Evolutionary conservation across 2,888 invertebrate species (phyloP), one percentile per base, ranked within the genome.

Genomic region (Rambutsinella grinnellia): DNA sequence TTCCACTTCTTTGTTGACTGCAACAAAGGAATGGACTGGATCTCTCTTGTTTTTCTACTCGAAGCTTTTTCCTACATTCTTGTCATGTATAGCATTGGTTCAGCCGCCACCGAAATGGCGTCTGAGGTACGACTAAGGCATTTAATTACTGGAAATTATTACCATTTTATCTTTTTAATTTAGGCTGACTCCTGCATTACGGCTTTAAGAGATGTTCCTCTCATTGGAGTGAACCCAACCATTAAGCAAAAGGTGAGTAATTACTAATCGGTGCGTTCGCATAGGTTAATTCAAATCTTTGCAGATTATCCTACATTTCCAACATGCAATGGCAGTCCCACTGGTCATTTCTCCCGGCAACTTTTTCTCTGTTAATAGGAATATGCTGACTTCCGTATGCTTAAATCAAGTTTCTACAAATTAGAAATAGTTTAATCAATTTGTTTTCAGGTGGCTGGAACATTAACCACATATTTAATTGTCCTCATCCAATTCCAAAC

Each of bases 181-280:
- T 58, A 71, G 71, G 71, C 71, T 23, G 71, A 71, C 24, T 27
- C 63, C n/a, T 71, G 71, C n/a, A 63, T 71, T 17, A 71, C 71
- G 15, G 36, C 71, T 0, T 57, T 71, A 24, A 47, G 71, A 3
- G 71, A 71, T 49, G 71, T 71, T 10, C 71, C 71, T 21, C 21
- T 71, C 8, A 62, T 49, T 46, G 24, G 15, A 5, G 46, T 71
- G 28, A 56, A 36, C 51, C 23, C 49, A 10, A 28, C 46, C 2
- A 56, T 71, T 0, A 71, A 71, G 15, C 71, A 71, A 36, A 71
- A 63, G 49, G 63, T 71, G 36, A 36, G 13, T 8, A 57, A 26
- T 46, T 23, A 3, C 24, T 3, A 62, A 27, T 3, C 2, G 24
- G 15, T 27, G 1, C 49, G 26, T 62, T 1, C 15, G 26, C n/a